A percentile compares a stretch with the other conserved stretches of the same genome.
These are phyloP conservation scores for Stenurella melanura DNA, from an alignment of 2,888 invertebrate genomes.

Conservation along the genomic window DNA sequence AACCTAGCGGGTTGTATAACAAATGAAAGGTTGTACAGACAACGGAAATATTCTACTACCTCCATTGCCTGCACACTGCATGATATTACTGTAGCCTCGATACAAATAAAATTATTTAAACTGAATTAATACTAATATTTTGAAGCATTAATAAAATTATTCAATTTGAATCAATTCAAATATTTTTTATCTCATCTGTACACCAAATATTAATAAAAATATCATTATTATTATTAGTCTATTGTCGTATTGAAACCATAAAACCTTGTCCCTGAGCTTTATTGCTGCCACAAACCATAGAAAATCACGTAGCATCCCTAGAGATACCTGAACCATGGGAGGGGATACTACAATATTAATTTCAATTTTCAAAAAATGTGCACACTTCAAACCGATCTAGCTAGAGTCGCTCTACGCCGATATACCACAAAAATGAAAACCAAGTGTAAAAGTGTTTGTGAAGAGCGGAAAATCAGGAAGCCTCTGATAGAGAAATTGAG, in stretches of 20 bases:
- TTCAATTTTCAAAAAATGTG: not conserved
- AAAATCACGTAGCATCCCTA: constrained; percentile 8
- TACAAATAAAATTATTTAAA: too few species aligned
- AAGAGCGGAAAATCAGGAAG: constrained; percentile 73
- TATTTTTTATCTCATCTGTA: not conserved
- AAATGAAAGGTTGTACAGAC: too few species aligned
- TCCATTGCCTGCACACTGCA: too few species aligned
- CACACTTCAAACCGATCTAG: constrained; percentile 1
- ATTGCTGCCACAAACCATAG: constrained; percentile 20
- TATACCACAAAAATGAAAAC: not conserved
- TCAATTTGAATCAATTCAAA: too few species aligned
- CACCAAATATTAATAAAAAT: not conserved
- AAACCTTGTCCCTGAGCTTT: constrained; percentile 11
- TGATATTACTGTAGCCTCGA: too few species aligned
- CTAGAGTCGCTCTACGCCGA: not conserved
- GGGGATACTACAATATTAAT: constrained; percentile 13
- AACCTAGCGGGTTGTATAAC: too few species aligned
- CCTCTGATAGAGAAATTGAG: constrained; percentile 76
- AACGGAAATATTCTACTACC: too few species aligned
- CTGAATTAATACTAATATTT: too few species aligned
- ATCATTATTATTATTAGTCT: constrained; percentile 4
- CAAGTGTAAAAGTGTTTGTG: constrained; percentile 57
- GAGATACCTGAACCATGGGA: constrained; percentile 8
- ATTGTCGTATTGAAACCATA: constrained; percentile 13
- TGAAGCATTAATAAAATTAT: too few species aligned